Percentiles rank a stretch among this genome's conserved stretches.
Conservation (phyloP, 2,888 invertebrate species). For the Venusia cambrica region DNA sequence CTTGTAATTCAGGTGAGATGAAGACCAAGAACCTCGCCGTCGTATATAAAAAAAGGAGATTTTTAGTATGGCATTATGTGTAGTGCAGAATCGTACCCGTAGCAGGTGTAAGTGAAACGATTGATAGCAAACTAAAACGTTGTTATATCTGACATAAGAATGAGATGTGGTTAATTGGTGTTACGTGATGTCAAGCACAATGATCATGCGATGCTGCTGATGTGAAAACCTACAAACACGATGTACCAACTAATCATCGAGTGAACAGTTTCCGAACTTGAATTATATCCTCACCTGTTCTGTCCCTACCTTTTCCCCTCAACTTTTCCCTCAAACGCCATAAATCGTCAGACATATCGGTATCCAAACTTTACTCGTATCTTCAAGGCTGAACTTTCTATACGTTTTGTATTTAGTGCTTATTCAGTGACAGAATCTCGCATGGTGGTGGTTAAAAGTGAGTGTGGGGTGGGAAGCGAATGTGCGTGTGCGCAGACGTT, state of each 20-base stretch:
- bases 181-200: constrained; percentile 22
- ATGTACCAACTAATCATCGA: constrained; percentile 28
- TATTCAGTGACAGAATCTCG: constrained; percentile 14
- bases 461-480: constrained; percentile 46
- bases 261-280: constrained; percentile 32
- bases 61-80: too few relatives aligned
- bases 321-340: constrained; percentile 31
- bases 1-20: too few relatives aligned
- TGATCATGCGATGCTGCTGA: too few relatives aligned
- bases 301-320: constrained; percentile 29
- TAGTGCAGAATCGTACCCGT: too few relatives aligned
- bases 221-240: constrained; percentile 28
- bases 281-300: constrained; percentile 33
- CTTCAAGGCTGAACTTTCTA: constrained; percentile 60
- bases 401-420: constrained; percentile 23
- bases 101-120: too few relatives aligned
- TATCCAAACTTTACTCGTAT: constrained; percentile 49
- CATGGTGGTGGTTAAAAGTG: constrained; percentile 23
- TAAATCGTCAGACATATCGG: constrained; percentile 65
- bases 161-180: too few relatives aligned
- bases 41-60: too few relatives aligned
- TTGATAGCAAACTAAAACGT: too few relatives aligned
- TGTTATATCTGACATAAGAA: too few relatives aligned
- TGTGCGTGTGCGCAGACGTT: constrained; percentile 69
- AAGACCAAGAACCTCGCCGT: too few relatives aligned